A percentile compares a stretch with the other conserved stretches of the same genome.
phyloP scores from a whole-genome alignment of 2,797 vertebrate species.

The Artibeus jamaicensis region DNA sequence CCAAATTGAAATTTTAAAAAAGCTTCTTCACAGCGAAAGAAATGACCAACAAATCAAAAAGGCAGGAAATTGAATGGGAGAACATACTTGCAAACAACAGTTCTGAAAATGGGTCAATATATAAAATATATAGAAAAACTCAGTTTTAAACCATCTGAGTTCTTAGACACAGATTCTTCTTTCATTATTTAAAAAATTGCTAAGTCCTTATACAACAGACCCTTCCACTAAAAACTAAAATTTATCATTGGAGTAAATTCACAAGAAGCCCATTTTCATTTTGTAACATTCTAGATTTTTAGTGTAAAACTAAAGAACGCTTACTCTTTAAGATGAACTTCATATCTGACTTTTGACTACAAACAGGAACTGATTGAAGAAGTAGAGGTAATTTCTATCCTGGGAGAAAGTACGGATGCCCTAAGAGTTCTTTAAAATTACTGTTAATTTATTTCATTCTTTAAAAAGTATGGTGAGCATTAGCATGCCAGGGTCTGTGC shows the following conservation, averaged over 20 bases:
- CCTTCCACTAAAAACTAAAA: not conserved
- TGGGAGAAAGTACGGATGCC: not conserved
- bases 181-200: not conserved
- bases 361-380: not conserved
- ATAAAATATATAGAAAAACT: not conserved
- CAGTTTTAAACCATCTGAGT: not conserved
- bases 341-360: not conserved
- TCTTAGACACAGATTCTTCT: not conserved
- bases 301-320: not conserved
- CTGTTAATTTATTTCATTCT: not conserved
- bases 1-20: not conserved
- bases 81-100: not conserved
- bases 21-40: not conserved
- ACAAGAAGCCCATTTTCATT: not conserved
- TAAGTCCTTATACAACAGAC: not conserved
- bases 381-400: not conserved
- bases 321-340: not conserved
- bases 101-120: not conserved
- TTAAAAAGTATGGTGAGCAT: not conserved
- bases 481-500: not conserved
- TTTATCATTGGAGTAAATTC: not conserved
- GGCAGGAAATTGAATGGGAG: not conserved
- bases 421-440: not conserved
- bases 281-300: not conserved
- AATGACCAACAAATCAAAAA: not conserved